Base-by-base conservation (phyloP, 2,797 vertebrate genomes). In the Salarias fasciatus region DNA sequence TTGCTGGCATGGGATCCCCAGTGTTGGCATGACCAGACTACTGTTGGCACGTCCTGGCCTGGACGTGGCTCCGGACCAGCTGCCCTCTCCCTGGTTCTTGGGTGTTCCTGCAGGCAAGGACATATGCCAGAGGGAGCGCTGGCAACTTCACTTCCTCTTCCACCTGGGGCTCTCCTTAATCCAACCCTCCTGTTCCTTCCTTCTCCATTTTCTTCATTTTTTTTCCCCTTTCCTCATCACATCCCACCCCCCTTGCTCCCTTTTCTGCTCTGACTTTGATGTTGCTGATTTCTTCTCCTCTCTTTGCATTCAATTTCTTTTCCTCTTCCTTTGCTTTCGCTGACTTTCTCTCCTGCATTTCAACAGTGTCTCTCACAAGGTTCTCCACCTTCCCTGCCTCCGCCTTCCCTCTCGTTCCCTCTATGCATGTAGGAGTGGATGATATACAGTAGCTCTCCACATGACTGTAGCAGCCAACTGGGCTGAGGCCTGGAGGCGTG, bases 81-180 rank as follows among this genome's bases (percentile, higher is more conserved):
- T 95, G 94, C 90, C 92, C 82, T 91, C 92, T 86, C 92, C 87
- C 69, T 82, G 64, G 86, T 91, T 89, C 84, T 70, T 89, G 77
- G 80, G 80, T 85, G 24, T 74, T 88, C 86, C 92, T 75, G 83
- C 83, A 82, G 85, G 91, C 88, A 66, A 74, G 84, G 91, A 91
- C 95, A 96, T 94, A 95, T 95, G 94, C 93, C 91, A 82, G 82
- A 82, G 88, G 88, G 90, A 87, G 86, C 92, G 86, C 90, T 95
- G 94, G 94, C 95, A 94, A 53, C 15, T 63, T 72, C 53, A 79
- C 89, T 94, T 94, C 94, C 94, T 93, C 62, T 90, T 91, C 83
- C 82, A 82, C 61, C 75, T 76, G 72, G 84, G 71, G 86, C 85
- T 87, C 80, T 87, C 82, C 88, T 86, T 83, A 80, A 87, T 84